Evolutionary conservation across 2,888 invertebrate species (phyloP).

Genomic region (Aphodius sticticus): DNA sequence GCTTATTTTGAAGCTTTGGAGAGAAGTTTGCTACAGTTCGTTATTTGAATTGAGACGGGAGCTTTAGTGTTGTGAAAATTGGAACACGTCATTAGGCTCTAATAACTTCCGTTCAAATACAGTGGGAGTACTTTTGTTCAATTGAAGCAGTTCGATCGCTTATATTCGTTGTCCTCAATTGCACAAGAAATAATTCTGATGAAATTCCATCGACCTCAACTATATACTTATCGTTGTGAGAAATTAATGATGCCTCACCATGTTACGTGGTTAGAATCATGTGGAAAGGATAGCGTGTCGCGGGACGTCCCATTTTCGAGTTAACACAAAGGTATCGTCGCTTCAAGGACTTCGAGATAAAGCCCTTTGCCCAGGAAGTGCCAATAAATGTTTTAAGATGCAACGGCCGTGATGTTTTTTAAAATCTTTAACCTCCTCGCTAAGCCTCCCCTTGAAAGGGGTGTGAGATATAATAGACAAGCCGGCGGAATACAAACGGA

Average conservation of each 20-base stretch:
- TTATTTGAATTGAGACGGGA: no score
- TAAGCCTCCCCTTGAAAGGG: background rate
- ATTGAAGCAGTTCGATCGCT: no score
- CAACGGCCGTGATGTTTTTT: background rate
- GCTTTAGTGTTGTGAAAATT: no score
- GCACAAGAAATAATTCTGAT: no score
- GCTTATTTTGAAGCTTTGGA: no score
- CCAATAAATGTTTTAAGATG: background rate
- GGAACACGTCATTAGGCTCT: no score
- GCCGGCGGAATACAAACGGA: slow-evolving; percentile 17
- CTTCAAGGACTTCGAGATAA: background rate
- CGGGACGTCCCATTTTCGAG: background rate
- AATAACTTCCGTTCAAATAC: no score
- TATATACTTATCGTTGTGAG: no score
- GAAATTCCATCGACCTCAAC: no score
- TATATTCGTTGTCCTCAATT: no score
- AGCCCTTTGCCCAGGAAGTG: background rate
- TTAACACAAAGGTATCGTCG: background rate
- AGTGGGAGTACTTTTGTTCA: no score
- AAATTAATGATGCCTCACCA: background rate
- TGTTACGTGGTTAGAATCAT: background rate
- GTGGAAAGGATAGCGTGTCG: background rate
- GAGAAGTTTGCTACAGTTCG: no score
- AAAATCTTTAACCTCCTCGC: background rate
- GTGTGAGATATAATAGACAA: background rate